phyloP scores from a whole-genome alignment of 2,888 invertebrate genomes.

The Drosophila rellima region DNA sequence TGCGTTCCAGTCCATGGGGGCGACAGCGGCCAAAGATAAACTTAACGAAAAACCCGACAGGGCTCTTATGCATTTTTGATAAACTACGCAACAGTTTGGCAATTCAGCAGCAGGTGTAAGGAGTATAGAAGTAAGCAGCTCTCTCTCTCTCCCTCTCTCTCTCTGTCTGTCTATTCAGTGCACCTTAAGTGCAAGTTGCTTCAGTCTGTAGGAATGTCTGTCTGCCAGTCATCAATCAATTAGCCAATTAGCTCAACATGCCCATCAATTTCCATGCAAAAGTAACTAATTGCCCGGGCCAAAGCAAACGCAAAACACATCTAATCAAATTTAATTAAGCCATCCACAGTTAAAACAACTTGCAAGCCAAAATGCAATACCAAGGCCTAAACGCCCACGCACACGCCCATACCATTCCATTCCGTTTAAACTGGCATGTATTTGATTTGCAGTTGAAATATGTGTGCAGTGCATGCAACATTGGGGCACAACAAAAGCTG shows the following conservation, averaged over 20 bases:
- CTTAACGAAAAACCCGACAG: slow-evolving; percentile 16
- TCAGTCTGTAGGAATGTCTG: background rate
- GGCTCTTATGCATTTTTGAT: slow-evolving; percentile 47
- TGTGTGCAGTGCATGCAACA: slow-evolving; percentile 67
- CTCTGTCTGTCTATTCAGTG: no score
- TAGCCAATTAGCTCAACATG: slow-evolving; percentile 73
- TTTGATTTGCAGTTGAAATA: slow-evolving; percentile 77
- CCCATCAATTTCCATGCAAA: slow-evolving; percentile 71
- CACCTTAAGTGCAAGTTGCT: slow-evolving; percentile 44
- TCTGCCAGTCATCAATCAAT: slow-evolving; percentile 68
- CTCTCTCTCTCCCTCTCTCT: no score
- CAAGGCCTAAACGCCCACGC: slow-evolving; percentile 31
- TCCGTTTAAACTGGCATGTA: slow-evolving; percentile 53
- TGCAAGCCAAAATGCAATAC: slow-evolving; percentile 37
- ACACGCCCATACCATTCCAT: slow-evolving; percentile 22
- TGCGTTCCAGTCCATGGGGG: slow-evolving; percentile 42
- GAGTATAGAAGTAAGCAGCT: no score
- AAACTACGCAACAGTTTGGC: slow-evolving; percentile 39
- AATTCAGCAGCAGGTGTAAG: background rate
- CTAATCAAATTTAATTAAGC: slow-evolving; percentile 81
- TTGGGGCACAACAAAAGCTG: slow-evolving; percentile 25
- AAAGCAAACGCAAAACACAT: slow-evolving; percentile 63
- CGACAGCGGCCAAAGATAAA: slow-evolving; percentile 37
- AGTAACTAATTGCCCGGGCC: slow-evolving; percentile 72
- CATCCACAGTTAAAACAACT: slow-evolving; percentile 60